Conservation (phyloP, 2,113 vertebrate genomes). For the Channa argus region DNA sequence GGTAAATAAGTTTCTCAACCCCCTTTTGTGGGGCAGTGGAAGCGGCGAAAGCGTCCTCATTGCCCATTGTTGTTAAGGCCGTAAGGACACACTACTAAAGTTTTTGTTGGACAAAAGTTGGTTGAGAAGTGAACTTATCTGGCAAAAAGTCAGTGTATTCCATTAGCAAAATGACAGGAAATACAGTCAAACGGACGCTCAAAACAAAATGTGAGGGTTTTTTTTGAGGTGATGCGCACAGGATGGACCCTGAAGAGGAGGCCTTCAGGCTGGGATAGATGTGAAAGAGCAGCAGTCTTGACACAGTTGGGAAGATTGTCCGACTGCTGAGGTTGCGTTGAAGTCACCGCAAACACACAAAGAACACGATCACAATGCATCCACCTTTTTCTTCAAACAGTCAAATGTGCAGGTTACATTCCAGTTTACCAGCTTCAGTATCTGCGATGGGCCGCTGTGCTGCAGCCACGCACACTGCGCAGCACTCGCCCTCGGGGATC, state of each 20-base stretch:
- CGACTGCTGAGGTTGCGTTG: not conserved
- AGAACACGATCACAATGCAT: conserved; percentile 6
- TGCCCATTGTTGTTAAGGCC: not conserved
- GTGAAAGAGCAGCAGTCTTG: conserved; percentile 23
- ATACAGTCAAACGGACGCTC: too few species aligned
- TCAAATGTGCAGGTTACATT: not conserved
- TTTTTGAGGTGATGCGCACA: conserved; percentile 15
- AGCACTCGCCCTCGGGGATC: conserved; percentile 89
- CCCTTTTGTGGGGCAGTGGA: not conserved
- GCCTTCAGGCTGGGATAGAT: conserved; percentile 6
- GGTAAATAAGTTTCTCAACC: too few species aligned
- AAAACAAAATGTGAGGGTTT: too few species aligned
- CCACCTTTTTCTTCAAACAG: not conserved
- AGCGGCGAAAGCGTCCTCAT: not conserved
- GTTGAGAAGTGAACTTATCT: too few species aligned
- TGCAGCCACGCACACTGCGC: conserved; percentile 82
- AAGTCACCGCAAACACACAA: not conserved
- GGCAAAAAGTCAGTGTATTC: too few species aligned
- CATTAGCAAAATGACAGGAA: too few species aligned
- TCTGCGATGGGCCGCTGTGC: not conserved
- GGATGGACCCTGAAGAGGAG: conserved; percentile 28
- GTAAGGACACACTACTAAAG: too few species aligned
- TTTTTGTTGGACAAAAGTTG: too few species aligned
- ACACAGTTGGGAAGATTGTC: not conserved
- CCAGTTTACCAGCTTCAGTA: conserved; percentile 45